A percentile compares a stretch with the other conserved stretches of the same genome.
phyloP scores from a whole-genome alignment of 2,797 vertebrate genomes.

The Lacerta agilis region DNA sequence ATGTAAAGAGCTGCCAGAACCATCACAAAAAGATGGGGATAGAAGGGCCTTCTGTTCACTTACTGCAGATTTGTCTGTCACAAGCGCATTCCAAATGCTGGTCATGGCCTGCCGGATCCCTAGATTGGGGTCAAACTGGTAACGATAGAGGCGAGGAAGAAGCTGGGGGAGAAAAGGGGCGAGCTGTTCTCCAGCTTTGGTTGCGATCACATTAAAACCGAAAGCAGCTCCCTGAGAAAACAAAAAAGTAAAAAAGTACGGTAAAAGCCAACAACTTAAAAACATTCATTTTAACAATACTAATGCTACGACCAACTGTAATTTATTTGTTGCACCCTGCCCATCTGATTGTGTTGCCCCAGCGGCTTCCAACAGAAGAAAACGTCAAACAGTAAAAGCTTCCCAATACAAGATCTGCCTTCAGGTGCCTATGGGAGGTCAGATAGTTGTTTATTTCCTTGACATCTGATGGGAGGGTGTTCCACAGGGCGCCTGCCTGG shows the following conservation, averaged over 20 bases:
- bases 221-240: conserved; percentile 93
- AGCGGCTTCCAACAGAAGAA: too few species aligned
- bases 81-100: conserved; percentile 97
- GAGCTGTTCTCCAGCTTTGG: conserved; percentile 95
- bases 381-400: too few species aligned
- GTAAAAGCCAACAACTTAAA: too few species aligned
- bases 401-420: too few species aligned
- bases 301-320: too few species aligned
- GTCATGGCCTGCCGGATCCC: conserved; percentile 97
- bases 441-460: too few species aligned
- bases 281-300: too few species aligned
- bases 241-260: background rate
- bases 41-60: conserved; percentile 49
- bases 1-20: background rate
- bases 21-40: background rate
- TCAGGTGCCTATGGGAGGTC: too few species aligned
- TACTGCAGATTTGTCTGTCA: conserved; percentile 92
- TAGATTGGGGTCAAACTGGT: conserved; percentile 98
- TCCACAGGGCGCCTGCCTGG: too few species aligned
- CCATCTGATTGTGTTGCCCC: too few species aligned
- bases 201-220: conserved; percentile 96
- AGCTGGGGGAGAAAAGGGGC: conserved; percentile 92
- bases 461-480: too few species aligned
- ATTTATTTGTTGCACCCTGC: too few species aligned
- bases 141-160: conserved; percentile 95